phyloP scores from a whole-genome alignment of 2,888 invertebrate species.

The Halocaridina rubra region DNA sequence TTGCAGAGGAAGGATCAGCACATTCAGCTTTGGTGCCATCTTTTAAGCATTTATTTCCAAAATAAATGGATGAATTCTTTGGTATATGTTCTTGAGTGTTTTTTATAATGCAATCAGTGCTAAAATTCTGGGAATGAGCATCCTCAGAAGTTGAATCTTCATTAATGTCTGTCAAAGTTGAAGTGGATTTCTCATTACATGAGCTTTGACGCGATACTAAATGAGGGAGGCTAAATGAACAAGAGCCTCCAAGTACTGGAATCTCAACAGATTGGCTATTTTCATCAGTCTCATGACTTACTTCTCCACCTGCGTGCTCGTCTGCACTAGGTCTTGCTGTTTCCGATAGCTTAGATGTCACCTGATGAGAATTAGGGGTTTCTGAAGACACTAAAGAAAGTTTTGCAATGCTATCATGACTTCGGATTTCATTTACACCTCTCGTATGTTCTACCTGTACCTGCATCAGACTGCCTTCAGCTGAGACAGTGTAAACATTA shows the following conservation, averaged over 20 bases:
- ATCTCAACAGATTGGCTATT: conserved; percentile 68
- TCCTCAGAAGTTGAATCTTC: too few relatives aligned
- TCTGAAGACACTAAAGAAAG: conserved; percentile 4
- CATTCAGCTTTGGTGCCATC: background rate
- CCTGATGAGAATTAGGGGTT: background rate
- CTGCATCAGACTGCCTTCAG: background rate
- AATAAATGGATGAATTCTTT: background rate
- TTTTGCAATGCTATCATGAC: conserved; percentile 15
- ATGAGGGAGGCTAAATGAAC: conserved; percentile 7
- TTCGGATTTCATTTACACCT: background rate
- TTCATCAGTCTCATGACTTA: conserved; percentile 66
- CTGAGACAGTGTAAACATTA: background rate
- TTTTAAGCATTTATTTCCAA: background rate
- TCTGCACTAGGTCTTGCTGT: background rate
- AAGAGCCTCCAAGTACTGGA: conserved; percentile 66
- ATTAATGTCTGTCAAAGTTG: too few relatives aligned
- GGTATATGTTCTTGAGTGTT: too few relatives aligned
- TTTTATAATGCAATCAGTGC: too few relatives aligned
- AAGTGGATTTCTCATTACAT: too few relatives aligned
- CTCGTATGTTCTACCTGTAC: background rate
- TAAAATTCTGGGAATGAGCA: too few relatives aligned
- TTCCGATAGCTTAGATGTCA: background rate
- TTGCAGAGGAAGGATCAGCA: background rate
- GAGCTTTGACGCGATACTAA: background rate
- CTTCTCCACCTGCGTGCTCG: conserved; percentile 65